phyloP scores from a whole-genome alignment of 1,140 invertebrate species.

The Neodiprion fabricii region DNA sequence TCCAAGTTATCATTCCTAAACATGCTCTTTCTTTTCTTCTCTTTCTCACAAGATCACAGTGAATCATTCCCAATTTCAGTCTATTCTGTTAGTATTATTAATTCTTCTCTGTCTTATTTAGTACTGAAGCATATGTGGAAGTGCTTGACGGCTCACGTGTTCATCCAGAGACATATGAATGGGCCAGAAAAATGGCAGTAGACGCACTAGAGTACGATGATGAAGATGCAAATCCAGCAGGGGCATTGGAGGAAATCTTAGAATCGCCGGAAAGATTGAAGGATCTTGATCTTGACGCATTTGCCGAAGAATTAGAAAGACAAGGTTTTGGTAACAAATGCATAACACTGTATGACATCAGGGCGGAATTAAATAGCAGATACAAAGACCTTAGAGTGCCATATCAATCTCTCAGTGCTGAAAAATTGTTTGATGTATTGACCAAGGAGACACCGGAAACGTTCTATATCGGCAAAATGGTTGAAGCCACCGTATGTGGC shows the following conservation, averaged over 20 bases:
- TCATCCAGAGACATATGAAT: slow-evolving; percentile 99
- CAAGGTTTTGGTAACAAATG: slow-evolving; percentile 97
- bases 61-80: slow-evolving; percentile 5
- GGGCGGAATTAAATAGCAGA: slow-evolving; percentile 92
- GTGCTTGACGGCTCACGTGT: slow-evolving; percentile 97
- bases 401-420: slow-evolving; percentile 80
- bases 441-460: slow-evolving; percentile 97
- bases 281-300: slow-evolving; percentile 97
- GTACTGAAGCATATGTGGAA: slow-evolving; percentile 94
- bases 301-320: slow-evolving; percentile 95
- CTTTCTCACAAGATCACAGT: background rate
- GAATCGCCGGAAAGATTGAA: slow-evolving; percentile 94
- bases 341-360: slow-evolving; percentile 96
- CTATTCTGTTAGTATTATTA: slow-evolving; percentile 5
- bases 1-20: background rate
- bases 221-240: slow-evolving; percentile 94
- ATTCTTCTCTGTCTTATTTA: slow-evolving; percentile 42
- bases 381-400: slow-evolving; percentile 92
- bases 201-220: slow-evolving; percentile 99
- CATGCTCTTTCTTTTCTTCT: background rate
- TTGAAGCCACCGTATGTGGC: slow-evolving; percentile 75
- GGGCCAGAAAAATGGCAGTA: slow-evolving; percentile 99
- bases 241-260: slow-evolving; percentile 96
- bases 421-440: slow-evolving; percentile 93
- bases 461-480: slow-evolving; percentile 91